Base-by-base conservation (phyloP, 1,140 invertebrate genomes). In the Camponotus floridanus region DNA sequence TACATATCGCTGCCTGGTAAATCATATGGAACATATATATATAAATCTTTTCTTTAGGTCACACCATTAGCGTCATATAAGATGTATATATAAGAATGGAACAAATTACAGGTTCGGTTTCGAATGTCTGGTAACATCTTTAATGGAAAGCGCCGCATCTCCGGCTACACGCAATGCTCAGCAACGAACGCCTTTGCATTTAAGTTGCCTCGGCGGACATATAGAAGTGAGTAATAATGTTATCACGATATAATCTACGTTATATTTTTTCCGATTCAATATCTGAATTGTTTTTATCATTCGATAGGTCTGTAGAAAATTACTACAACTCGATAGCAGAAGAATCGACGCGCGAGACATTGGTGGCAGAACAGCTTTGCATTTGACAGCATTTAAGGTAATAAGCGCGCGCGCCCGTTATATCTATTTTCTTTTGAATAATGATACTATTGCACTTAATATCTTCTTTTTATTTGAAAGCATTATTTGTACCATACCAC, bases 1-100 rank as follows among this genome's bases (percentile, higher is more conserved):
- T 96, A 33, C 96, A 96, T 85, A 95, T 96, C 76, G 96, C 96
- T 48, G 96, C 96, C 39, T 93, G 95, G 88, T 95, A 95, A 86
- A 42, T 42, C 55, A 13, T 2, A 1, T 45, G 64, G 11, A 31
- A 26, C 68, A 78, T 6, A 74, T 6, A 73, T n/a, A 48, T 21
- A 73, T 64, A 21, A 48, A n/a, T 18, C 36, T 31, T 26, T 39
- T 31, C 48, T 9, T 3, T 8, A n/a, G 9, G 1, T 33, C 13
- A 8, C 8, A 5, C 2, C 11, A 48, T 36, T 57, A 8, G 8
- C 3, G 11, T 21, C 31, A n/a, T 39, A 13, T 18, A 8, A 15
- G 18, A 45, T 18, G n/a, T 4, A 18, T 1, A 15, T 15, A 4
- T 45, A 64, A 45, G 9, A 48, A 5, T 51, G 51, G 11, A 31